Evolutionary conservation across 2,888 invertebrate genomes (phyloP), one percentile per base, ranked within the genome.

Genomic region (Tetragonula carbonaria): DNA sequence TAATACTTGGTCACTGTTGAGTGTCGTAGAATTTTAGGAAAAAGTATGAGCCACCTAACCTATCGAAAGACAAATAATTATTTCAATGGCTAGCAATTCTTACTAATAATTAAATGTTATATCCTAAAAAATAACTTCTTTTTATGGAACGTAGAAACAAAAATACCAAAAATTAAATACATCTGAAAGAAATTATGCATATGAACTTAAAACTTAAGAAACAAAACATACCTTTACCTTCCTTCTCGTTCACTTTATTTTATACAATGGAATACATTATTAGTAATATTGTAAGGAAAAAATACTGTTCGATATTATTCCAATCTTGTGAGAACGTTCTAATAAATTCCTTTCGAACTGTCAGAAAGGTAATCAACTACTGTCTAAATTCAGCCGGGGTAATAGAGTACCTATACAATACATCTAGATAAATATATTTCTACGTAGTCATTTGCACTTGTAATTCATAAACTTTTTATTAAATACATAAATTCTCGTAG

Each of bases 301-400:
- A 67, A 86, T 74, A 57, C 5, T 53, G 23, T 23, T 59, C 45
- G 23, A 28, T 73, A 66, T 38, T 33, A 82, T 50, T 51, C 16
- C 55, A 0, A 57, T 18, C 5, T 59, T n/a, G 14, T 45, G 51
- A 66, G 23, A 59, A 55, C 16, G 4, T 18, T 72, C 4, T 33
- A 14, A n/a, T 50, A 14, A 28, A 16, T 8, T 4, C 2, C 0
- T 28, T 68, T 80, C 62, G 66, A 87, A 71, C 81, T 90, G 89
- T 88, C 90, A 92, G 83, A 88, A 86, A 79, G 78, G 80, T 88
- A 33, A 63, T 62, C 75, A 45, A 28, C 13, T 75, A 59, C n/a
- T 66, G 13, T 23, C 3, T 28, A 50, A 45, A 53, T 53, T 33
- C 63, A 5, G 5, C n/a, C 28, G 4, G 11, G n/a, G 38, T 70